Percentiles rank a stretch among this genome's conserved stretches.
Evolutionary conservation across 2,797 vertebrate genomes (phyloP).

Genomic region (Botia kubotai): DNA sequence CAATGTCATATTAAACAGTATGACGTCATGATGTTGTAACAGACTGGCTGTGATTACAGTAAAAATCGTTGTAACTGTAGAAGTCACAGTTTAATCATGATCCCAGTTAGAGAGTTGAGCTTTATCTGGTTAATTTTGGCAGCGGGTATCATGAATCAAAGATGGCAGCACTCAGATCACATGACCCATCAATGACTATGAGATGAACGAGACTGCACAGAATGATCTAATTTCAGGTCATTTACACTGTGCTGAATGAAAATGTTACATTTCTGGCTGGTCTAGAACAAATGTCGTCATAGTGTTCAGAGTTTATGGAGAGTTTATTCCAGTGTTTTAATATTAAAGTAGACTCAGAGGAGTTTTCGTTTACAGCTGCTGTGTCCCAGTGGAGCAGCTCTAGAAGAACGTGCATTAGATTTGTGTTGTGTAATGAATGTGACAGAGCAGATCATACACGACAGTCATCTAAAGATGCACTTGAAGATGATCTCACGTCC

Average conservation of each 20-base stretch:
- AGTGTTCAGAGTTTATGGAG: neutral
- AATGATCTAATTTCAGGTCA: too few relatives aligned
- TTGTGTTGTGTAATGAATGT: slow-evolving; percentile 44
- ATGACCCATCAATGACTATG: too few relatives aligned
- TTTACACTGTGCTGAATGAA: too few relatives aligned
- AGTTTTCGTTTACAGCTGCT: neutral
- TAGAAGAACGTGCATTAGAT: slow-evolving; percentile 19
- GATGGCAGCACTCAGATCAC: too few relatives aligned
- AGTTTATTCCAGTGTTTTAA: slow-evolving; percentile 1
- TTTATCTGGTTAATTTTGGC: too few relatives aligned
- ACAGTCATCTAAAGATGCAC: slow-evolving; percentile 13
- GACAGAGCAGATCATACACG: slow-evolving; percentile 32
- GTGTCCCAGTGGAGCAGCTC: neutral
- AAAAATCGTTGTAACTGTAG: too few relatives aligned
- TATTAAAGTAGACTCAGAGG: neutral
- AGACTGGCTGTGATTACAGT: too few relatives aligned
- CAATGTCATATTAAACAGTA: neutral
- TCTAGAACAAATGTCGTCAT: slow-evolving; percentile 2
- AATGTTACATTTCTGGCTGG: slow-evolving; percentile 1
- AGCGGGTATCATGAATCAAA: too few relatives aligned
- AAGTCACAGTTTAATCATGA: too few relatives aligned
- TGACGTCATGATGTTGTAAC: too few relatives aligned
- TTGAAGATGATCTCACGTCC: slow-evolving; percentile 32
- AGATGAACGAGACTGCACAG: too few relatives aligned
- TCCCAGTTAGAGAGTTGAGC: too few relatives aligned